Conservation (phyloP, 1,140 invertebrate species). For the Hydropsyche tenuis region DNA sequence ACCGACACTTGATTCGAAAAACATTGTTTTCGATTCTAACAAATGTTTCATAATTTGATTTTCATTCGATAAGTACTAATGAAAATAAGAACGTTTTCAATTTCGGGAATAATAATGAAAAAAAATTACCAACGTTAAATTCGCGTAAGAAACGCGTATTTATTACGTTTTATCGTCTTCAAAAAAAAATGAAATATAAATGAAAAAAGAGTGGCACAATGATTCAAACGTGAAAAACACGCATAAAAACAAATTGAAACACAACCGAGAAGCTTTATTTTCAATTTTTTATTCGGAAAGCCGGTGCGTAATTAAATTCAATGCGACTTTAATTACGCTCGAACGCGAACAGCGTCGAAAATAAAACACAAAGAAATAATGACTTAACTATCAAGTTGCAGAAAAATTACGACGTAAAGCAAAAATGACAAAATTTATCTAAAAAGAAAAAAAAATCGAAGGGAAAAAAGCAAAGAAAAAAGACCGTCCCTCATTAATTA, state of each 20-base stretch:
- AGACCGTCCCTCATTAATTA: neutral
- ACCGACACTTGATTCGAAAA: no score
- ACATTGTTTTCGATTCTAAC: no score
- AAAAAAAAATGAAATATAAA: no score
- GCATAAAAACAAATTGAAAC: slow-evolving; percentile 12
- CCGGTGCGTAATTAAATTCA: slow-evolving; percentile 3
- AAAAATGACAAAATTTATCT: slow-evolving; percentile 7
- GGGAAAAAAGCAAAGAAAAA: neutral
- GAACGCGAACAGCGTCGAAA: neutral
- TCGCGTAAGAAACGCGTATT: no score
- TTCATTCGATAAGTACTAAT: no score
- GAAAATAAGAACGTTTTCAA: no score
- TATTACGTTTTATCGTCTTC: no score
- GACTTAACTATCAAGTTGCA: slow-evolving; percentile 19
- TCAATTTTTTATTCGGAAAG: no score
- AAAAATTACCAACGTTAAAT: no score
- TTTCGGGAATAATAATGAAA: no score
- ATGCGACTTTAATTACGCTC: slow-evolving; percentile 14
- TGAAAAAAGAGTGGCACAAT: no score
- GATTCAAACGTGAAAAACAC: neutral
- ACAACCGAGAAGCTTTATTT: neutral
- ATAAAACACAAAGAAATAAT: slow-evolving; percentile 11
- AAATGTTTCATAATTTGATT: no score
- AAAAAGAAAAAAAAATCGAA: neutral
- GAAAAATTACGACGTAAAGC: slow-evolving; percentile 4